phyloP scores from a whole-genome alignment of 2,113 vertebrate species.

The Dissostichus mawsoni region DNA sequence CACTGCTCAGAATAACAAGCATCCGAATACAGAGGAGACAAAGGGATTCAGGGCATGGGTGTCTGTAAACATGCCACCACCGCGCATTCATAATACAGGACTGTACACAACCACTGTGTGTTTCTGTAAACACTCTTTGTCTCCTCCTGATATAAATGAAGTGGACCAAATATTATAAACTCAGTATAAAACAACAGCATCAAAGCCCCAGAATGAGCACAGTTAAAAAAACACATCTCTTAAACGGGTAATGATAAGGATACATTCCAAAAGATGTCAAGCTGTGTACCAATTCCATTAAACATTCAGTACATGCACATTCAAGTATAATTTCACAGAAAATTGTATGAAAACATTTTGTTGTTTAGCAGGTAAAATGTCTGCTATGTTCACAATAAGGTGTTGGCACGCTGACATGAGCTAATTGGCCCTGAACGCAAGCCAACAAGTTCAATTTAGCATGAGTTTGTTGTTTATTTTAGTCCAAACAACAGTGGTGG shows the following conservation, averaged over 20 bases:
- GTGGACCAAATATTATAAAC: not conserved
- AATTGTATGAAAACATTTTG: too few relatives aligned
- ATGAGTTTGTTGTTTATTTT: not conserved
- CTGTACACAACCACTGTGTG: not conserved
- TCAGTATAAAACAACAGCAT: not conserved
- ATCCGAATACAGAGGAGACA: slow-evolving; percentile 41
- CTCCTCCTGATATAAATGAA: too few relatives aligned
- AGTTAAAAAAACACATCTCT: not conserved
- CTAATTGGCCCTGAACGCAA: too few relatives aligned
- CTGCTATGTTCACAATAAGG: too few relatives aligned
- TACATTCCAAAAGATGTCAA: not conserved
- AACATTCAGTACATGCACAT: not conserved
- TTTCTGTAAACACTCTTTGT: not conserved
- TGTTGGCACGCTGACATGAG: too few relatives aligned
- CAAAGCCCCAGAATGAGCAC: not conserved
- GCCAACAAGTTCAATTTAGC: too few relatives aligned
- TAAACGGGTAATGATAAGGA: not conserved
- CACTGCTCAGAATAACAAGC: slow-evolving; percentile 26
- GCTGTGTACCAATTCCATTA: not conserved
- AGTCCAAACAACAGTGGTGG: not conserved
- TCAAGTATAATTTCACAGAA: too few relatives aligned
- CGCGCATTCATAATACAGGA: slow-evolving; percentile 20
- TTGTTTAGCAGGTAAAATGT: too few relatives aligned
- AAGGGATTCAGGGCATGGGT: slow-evolving; percentile 33
- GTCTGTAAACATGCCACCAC: slow-evolving; percentile 38